A percentile compares a stretch with the other conserved stretches of the same genome.
Evolutionary conservation across 2,113 vertebrate species (phyloP).

Genomic region (Toxotes jaculatrix): DNA sequence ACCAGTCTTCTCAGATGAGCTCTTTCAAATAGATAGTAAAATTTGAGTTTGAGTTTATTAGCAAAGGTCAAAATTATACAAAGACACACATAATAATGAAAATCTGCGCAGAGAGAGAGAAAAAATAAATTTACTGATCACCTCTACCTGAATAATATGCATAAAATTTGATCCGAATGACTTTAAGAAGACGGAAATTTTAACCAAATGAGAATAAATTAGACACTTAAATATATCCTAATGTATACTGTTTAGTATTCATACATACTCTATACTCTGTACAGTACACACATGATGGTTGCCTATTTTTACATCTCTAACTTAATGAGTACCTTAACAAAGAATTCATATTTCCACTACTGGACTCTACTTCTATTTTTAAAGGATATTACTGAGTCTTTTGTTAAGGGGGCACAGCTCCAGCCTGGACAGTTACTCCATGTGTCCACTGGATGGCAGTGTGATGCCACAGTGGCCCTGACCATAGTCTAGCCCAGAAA

Average conservation of each 20-base stretch:
- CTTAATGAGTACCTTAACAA: no score
- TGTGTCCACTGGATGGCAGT: constrained; percentile 73
- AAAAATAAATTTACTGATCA: not conserved
- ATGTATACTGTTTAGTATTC: no score
- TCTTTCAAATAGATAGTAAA: no score
- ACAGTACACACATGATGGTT: no score
- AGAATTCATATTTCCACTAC: no score
- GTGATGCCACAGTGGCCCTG: constrained; percentile 51
- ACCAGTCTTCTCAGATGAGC: not conserved
- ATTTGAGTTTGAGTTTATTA: no score
- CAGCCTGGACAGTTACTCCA: constrained; percentile 8
- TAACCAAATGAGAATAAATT: not conserved
- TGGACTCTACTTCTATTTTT: no score
- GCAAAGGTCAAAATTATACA: not conserved
- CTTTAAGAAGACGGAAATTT: not conserved
- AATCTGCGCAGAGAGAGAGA: not conserved
- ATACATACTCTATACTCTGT: no score
- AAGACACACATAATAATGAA: not conserved
- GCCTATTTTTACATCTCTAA: no score
- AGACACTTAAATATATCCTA: not conserved
- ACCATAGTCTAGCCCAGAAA: constrained; percentile 9
- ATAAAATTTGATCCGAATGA: not conserved
- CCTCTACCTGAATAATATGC: not conserved
- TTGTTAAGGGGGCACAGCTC: no score
- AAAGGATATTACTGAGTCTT: not conserved